A percentile compares a stretch with the other conserved stretches of the same genome.
phyloP scores from a whole-genome alignment of 2,113 vertebrate genomes.

The Tyto alba region DNA sequence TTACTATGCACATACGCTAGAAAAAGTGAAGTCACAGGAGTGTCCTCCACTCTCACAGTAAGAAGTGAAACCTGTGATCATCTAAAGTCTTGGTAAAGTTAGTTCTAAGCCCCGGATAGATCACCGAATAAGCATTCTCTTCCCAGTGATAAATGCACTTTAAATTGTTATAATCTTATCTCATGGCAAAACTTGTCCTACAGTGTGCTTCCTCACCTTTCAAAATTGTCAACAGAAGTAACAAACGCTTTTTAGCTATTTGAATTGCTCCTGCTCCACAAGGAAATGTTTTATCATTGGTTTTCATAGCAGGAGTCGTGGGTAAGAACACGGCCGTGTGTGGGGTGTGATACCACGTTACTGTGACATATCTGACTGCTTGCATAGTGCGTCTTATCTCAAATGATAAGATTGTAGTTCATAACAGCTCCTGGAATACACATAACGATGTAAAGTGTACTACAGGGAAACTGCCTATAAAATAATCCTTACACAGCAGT shows the following conservation, averaged over 20 bases:
- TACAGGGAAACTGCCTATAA: background rate
- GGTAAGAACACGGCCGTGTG: background rate
- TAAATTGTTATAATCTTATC: background rate
- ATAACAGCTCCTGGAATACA: background rate
- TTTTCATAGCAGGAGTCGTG: no score
- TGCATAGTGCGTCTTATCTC: background rate
- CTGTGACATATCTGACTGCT: background rate
- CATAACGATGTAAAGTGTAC: background rate
- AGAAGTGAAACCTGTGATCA: background rate
- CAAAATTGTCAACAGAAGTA: background rate
- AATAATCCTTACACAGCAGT: background rate
- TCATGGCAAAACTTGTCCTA: background rate
- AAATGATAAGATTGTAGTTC: background rate
- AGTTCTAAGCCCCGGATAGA: background rate
- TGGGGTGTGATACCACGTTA: background rate
- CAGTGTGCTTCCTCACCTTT: background rate
- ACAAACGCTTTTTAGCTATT: background rate
- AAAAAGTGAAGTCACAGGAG: background rate
- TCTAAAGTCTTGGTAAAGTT: background rate
- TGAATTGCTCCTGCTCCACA: background rate
- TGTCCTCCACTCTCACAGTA: rapidly evolving
- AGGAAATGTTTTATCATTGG: background rate
- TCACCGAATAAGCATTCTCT: background rate
- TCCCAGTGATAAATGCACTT: background rate
- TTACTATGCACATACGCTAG: rapidly evolving